Base-by-base conservation (phyloP, 1,140 invertebrate genomes). In the Eumaeus atala region DNA sequence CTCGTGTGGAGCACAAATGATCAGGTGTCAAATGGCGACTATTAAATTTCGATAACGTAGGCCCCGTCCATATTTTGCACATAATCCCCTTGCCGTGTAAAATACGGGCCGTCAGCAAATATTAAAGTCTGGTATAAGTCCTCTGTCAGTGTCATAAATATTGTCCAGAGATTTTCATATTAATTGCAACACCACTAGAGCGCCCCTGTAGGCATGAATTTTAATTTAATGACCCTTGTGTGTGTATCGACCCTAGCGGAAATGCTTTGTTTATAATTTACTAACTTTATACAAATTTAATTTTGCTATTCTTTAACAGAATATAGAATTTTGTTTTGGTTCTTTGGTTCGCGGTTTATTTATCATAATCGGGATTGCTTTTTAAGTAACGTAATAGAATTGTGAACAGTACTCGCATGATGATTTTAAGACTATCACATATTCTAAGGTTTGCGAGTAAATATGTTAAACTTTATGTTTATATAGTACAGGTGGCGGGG, bases 41-140 rank as follows among this genome's bases (percentile, higher is more conserved):
- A 74, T 80, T 79, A 79, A 79, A 80, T 74, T 70, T 72, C 68
- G 67, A 83, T 81, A 79, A 77, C 70, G 67, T 62, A 68, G 74
- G 66, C 74, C 77, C 77, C 68, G 71, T 75, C 75, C 75, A 78
- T 74, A 77, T 78, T 76, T 80, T 59, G 67, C 71, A 70, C 68
- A 70, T 82, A 84, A 82, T 84, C 81, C 74, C 63, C 62, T 67
- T 64, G 70, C 66, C 67, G 66, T 74, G 72, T 79, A 78, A 84
- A 82, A 79, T 82, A 82, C 75, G 78, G 58, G 64, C 64, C 63
- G 69, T 78, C 74, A 69, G 82, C 79, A 80, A 83, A 81, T 82
- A 85, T 83, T 83, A 80, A 76, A 80, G 64, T 72, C 55, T 60
- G 67, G 64, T 69, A 75, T 78, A 82, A 80, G 78, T 78, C 70